Percentiles rank a stretch among this genome's conserved stretches.
Conservation (phyloP, 2,113 vertebrate species). For the Strix aluco region DNA sequence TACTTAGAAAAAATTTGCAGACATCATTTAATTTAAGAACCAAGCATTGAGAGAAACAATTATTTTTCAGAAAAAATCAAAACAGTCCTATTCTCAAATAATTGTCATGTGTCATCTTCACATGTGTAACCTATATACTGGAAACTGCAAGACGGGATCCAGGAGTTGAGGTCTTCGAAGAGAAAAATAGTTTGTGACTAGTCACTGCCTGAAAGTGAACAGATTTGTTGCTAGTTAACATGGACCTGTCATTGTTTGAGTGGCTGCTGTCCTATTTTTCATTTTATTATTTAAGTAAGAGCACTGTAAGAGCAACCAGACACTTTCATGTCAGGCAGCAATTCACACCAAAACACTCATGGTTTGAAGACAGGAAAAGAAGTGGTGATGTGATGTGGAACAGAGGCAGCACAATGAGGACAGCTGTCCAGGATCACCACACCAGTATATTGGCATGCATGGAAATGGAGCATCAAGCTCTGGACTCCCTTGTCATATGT, state of each 20-base stretch:
- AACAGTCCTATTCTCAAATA: neutral
- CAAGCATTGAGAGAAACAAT: neutral
- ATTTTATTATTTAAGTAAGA: neutral
- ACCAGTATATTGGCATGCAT: neutral
- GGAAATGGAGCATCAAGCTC: neutral
- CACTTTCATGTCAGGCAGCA: neutral
- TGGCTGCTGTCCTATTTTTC: neutral
- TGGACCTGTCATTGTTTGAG: neutral
- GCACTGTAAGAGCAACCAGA: neutral
- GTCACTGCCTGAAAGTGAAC: neutral
- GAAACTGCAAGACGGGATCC: neutral
- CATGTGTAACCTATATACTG: neutral
- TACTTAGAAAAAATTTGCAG: neutral
- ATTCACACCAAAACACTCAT: neutral
- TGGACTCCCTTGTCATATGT: neutral
- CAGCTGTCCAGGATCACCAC: neutral
- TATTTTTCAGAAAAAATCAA: neutral
- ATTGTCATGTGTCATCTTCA: neutral
- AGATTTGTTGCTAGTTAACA: neutral
- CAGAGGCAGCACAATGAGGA: rapidly evolving
- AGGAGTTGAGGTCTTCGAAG: neutral
- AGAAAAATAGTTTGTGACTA: neutral
- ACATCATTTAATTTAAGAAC: neutral
- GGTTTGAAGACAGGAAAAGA: neutral
- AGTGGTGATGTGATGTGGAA: neutral